Evolutionary conservation across 2,113 vertebrate species (phyloP), one percentile per base, ranked within the genome.

Genomic region (Paramisgurnus dabryanus): DNA sequence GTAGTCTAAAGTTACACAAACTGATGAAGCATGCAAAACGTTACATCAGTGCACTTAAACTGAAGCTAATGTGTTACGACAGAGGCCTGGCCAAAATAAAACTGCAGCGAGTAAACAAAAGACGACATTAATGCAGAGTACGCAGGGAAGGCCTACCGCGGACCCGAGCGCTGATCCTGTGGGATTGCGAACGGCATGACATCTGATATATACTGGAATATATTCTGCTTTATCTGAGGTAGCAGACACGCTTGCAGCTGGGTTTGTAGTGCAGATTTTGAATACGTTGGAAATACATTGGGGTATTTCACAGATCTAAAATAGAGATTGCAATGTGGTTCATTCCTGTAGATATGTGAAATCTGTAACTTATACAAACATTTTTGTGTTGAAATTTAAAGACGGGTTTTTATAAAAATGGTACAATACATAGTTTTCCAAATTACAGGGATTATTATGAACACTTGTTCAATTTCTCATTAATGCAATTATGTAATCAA

Each of bases 191-290:
- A 60, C 41, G 27, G 55, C 13, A 7, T 27, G 71, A 58, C 18
- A 61, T 61, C 71, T 45, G n/a, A 74, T 45, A 73, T 41, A 45
- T 8, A 18, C n/a, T 73, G 17, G 1, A 13, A 22, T 45, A 60
- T 60, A 73, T 73, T 74, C 71, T 61, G 55, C 55, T 61, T 74
- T 74, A 74, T 61, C 55, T 61, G 40, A 74, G n/a, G 55, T 34
- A 72, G 57, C 34, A 58, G 69, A 8, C 15, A 57, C 34, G 50
- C 39, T 50, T 27, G 17, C 68, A 53, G 68, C 22, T 4, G 40
- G 10, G 53, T 58, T 34, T 72, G 15, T 18, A 10, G 15, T 61
- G 40, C 27, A 61, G 55, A 61, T 74, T 60, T 45, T 18, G 40
- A 55, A 74, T 40, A 8, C 45, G 10, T 7, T 47, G 2, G 4